These are phyloP conservation scores for Pontoporia blainvillei DNA, from an alignment of 2,113 vertebrate genomes.

Conservation along the genomic window DNA sequence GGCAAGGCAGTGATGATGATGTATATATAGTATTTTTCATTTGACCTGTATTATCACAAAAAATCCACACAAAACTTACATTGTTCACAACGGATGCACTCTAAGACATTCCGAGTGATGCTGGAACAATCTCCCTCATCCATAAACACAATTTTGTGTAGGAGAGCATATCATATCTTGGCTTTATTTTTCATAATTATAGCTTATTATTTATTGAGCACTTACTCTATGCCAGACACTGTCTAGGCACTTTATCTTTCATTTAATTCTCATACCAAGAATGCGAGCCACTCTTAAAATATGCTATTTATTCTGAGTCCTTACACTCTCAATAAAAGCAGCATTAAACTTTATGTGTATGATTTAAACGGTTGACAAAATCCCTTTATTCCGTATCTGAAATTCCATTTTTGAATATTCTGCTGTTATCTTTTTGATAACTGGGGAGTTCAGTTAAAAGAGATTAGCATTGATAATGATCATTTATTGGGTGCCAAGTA, in stretches of 20 bases:
- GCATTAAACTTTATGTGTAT: not conserved
- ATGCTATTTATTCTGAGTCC: not conserved
- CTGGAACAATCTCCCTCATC: not conserved
- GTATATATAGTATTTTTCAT: not conserved
- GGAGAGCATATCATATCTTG: not conserved
- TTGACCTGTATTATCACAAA: not conserved
- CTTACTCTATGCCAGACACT: not conserved
- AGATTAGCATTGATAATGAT: not conserved
- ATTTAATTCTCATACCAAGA: not conserved
- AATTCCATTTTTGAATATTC: not conserved
- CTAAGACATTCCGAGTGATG: not conserved
- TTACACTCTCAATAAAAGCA: not conserved
- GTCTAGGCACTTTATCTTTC: not conserved
- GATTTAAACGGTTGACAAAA: not conserved
- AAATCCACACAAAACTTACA: not conserved
- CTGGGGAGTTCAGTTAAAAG: not conserved
- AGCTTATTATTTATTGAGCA: not conserved
- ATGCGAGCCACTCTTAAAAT: not conserved
- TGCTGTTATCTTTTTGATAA: conserved; percentile 3
- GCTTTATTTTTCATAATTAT: not conserved
- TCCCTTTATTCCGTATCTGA: not conserved
- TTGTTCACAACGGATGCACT: not conserved
- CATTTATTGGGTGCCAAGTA: not conserved
- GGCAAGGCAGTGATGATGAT: not conserved
- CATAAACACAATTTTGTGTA: not conserved